Evolutionary conservation across 1,140 invertebrate species (phyloP), one percentile per base, ranked within the genome.

Genomic region (Microplitis mediator): DNA sequence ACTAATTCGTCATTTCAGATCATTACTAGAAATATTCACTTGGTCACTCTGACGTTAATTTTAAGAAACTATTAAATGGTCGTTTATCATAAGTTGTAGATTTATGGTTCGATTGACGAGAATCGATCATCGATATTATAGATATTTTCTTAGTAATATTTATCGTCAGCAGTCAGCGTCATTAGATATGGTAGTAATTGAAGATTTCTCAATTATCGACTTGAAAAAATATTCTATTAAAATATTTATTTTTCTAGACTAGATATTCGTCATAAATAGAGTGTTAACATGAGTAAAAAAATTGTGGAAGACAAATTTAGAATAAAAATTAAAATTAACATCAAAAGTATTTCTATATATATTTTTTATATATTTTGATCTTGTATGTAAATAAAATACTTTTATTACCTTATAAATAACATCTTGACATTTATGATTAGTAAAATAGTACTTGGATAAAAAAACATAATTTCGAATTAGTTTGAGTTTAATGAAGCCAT

Each of bases 21-120:
- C n/a, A 69, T 45, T 14, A 50, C 23, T 65, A 54, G 74, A 82
- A 82, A 72, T 66, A 60, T 75, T 76, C 77, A 72, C 75, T 78
- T 74, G 80, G 78, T 71, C 81, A 76, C 85, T 84, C 84, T 86
- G 80, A 80, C 84, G 85, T 81, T 71, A 35, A 69, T 74, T 35
- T n/a, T 72, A 74, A 73, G 80, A 85, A 86, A 23, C 54, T 9
- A 9, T 5, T 6, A 9, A 5, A 45, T 0, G 39, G 11, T 45
- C 39, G 8, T 11, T 50, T 39, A 56, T 58, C 52, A 6, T 35
- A 23, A 31, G 23, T 32, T 31, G 58, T 61, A 45, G 39, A 45
- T 45, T 45, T 45, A 5, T 61, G 16, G 5, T 4, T 8, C 4
- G 6, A 31, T 61, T 32, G 14, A 32, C 34, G 23, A 60, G 31